Evolutionary conservation across 2,113 vertebrate species (phyloP).

Genomic region (Scomber colias): DNA sequence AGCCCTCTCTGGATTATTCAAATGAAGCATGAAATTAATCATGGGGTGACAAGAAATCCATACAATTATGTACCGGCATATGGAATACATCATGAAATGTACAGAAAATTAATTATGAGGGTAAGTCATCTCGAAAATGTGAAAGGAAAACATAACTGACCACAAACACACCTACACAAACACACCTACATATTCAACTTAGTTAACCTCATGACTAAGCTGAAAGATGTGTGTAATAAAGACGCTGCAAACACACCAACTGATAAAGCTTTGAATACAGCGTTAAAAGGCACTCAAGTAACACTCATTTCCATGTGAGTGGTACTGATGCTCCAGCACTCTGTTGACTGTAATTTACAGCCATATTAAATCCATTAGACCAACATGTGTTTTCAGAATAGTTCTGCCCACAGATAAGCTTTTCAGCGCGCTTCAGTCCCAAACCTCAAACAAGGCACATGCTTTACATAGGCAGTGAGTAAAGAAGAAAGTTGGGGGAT

Average conservation of each 20-base stretch:
- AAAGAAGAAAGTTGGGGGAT: constrained; percentile 7
- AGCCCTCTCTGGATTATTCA: constrained; percentile 45
- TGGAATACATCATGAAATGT: constrained; percentile 11
- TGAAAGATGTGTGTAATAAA: constrained; percentile 20
- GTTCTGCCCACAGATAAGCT: constrained; percentile 65
- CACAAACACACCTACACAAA: constrained; percentile 21
- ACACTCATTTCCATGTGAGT: constrained; percentile 70
- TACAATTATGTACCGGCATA: not conserved
- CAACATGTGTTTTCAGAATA: constrained; percentile 71
- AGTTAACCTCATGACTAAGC: too few relatives aligned
- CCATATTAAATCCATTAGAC: constrained; percentile 76
- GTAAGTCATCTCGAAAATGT: not conserved
- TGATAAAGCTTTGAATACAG: constrained; percentile 52
- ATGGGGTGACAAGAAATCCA: constrained; percentile 4
- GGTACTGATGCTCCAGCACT: constrained; percentile 54
- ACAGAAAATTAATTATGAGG: not conserved
- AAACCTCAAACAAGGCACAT: constrained; percentile 55
- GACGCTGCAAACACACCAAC: constrained; percentile 12
- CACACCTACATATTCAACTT: not conserved
- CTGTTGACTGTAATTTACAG: constrained; percentile 68
- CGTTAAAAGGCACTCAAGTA: constrained; percentile 58
- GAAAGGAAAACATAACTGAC: constrained; percentile 6
- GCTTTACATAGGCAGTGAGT: constrained; percentile 10
- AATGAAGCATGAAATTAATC: constrained; percentile 49
- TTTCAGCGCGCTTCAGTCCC: constrained; percentile 48